A percentile compares a stretch with the other conserved stretches of the same genome.
These are phyloP conservation scores for Clusia tigrina DNA, from an alignment of 2,888 invertebrate species.

Conservation along the genomic window DNA sequence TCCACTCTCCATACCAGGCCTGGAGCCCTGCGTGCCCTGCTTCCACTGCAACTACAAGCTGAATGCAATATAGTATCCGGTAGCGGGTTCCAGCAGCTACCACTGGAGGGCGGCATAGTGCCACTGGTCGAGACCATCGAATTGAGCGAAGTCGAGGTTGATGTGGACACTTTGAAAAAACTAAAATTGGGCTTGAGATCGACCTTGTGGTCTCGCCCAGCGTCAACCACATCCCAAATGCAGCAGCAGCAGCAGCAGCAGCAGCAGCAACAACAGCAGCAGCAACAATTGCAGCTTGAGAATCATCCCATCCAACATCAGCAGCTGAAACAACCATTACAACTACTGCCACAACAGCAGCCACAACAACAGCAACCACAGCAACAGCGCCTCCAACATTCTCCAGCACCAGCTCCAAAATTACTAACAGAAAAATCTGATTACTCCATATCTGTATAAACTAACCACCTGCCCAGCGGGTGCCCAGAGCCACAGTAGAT, in stretches of 20 bases:
- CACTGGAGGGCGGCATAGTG: conserved; percentile 47
- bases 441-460: conserved; percentile 78
- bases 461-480: neutral
- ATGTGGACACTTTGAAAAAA: conserved; percentile 78
- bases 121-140: conserved; percentile 40
- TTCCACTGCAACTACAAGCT: conserved; percentile 69
- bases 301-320: conserved; percentile 46
- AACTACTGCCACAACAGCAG: conserved; percentile 40
- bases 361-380: conserved; percentile 52
- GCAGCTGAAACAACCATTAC: conserved; percentile 67
- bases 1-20: conserved; percentile 44
- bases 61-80: conserved; percentile 57
- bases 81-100: conserved; percentile 48
- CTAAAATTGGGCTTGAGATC: conserved; percentile 75
- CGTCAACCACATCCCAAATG: conserved; percentile 59
- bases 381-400: conserved; percentile 58
- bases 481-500: too few relatives aligned
- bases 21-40: conserved; percentile 69
- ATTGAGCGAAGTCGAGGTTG: conserved; percentile 64
- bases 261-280: conserved; percentile 46
- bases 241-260: conserved; percentile 55
- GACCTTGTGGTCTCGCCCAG: conserved; percentile 75
- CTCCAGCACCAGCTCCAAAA: conserved; percentile 63
- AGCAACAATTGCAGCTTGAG: conserved; percentile 48
- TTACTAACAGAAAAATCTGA: conserved; percentile 73